A percentile compares a stretch with the other conserved stretches of the same genome.
These are phyloP conservation scores for Plodia interpunctella DNA, from an alignment of 1,140 invertebrate species.

Conservation along the genomic window DNA sequence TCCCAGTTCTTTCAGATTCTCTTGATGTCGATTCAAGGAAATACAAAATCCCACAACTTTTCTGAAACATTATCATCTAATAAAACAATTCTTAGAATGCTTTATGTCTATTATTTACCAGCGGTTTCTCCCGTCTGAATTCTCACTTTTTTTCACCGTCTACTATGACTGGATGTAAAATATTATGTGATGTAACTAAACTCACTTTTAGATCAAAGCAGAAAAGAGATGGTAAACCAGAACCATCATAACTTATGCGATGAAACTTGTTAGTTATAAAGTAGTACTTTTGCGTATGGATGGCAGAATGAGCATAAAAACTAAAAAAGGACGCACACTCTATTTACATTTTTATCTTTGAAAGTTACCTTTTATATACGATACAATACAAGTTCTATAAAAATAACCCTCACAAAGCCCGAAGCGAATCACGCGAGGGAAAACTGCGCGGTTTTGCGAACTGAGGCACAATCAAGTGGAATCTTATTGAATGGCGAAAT, in stretches of 20 bases:
- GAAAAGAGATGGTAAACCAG: no score
- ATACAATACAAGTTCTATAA: background rate
- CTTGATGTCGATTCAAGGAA: background rate
- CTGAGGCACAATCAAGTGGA: slow-evolving; percentile 8
- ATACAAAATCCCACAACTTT: background rate
- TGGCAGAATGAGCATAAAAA: no score
- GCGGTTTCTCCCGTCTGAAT: no score
- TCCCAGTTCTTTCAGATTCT: background rate
- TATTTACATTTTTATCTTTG: no score
- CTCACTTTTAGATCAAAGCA: no score
- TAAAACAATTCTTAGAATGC: background rate
- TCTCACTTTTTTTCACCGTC: no score
- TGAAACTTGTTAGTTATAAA: no score
- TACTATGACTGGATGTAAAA: no score
- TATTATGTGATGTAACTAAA: no score
- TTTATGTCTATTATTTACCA: background rate
- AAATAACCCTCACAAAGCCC: background rate
- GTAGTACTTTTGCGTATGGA: no score
- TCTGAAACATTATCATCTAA: background rate
- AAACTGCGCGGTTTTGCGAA: background rate
- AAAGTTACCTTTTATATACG: background rate
- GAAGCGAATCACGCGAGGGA: background rate
- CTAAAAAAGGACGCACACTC: no score
- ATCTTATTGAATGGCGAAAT: slow-evolving; percentile 8
- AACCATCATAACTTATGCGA: no score